phyloP scores from a whole-genome alignment of 2,797 vertebrate species.

The Notoglanidium macrostoma region DNA sequence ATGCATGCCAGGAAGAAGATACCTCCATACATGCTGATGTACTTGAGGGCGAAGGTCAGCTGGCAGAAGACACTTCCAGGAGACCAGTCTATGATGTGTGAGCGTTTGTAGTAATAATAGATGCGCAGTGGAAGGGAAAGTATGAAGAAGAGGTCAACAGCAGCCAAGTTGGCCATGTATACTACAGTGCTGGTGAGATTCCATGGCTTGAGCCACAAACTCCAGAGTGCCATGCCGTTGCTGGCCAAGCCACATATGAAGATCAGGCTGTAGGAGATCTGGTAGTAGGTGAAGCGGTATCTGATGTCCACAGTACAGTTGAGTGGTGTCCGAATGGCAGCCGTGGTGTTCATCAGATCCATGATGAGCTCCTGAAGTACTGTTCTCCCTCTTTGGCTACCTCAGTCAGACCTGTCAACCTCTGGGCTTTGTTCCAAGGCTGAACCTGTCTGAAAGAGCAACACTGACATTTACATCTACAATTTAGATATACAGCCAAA shows the following conservation, averaged over 20 bases:
- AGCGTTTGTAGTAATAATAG: conserved; percentile 70
- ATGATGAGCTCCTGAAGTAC: conserved; percentile 53
- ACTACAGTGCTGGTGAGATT: conserved; percentile 68
- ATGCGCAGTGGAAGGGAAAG: conserved; percentile 74
- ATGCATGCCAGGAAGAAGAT: conserved; percentile 79
- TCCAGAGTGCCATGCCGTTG: conserved; percentile 68
- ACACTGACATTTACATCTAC: neutral
- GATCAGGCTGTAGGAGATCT: conserved; percentile 74
- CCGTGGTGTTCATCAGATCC: conserved; percentile 67
- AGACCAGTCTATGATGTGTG: conserved; percentile 57
- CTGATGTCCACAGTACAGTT: conserved; percentile 74
- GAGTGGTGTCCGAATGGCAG: conserved; percentile 1
- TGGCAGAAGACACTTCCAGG: conserved; percentile 65
- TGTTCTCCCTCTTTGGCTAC: conserved; percentile 12
- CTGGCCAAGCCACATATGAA: conserved; percentile 71
- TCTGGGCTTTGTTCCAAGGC: neutral
- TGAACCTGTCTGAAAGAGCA: conserved; percentile 29
- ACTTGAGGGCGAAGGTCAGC: conserved; percentile 74
- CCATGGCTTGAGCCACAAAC: conserved; percentile 62
- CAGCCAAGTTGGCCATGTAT: conserved; percentile 72
- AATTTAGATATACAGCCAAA: neutral
- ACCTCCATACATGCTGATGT: conserved; percentile 76
- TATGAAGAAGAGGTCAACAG: conserved; percentile 71
- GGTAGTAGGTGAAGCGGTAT: conserved; percentile 74
- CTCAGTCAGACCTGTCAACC: neutral